Evolutionary conservation across 2,888 invertebrate genomes (phyloP), one percentile per base, ranked within the genome.

Genomic region (Odontomyia ornata): DNA sequence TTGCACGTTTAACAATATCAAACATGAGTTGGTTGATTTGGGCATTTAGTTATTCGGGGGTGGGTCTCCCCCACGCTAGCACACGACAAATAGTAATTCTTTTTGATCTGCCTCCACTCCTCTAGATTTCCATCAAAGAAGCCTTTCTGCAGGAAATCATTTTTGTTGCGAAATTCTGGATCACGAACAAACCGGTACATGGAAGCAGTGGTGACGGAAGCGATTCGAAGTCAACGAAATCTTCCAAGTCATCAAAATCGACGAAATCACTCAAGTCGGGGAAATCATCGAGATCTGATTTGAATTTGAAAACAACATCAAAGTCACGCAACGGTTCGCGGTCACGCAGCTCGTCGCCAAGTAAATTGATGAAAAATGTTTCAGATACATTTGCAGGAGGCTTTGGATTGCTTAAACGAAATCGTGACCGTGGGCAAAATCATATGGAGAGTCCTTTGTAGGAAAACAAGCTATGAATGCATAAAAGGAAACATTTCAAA

Each of bases 131-230:
- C 0, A 91, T 91, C 15, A 87, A 89, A 77, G 91, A 93, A 82
- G 94, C 93, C 0, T 88, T 94, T 28, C 89, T 90, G 83, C 90
- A 90, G 0, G 95, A 95, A 83, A 82, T 94, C 0, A 88, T 89
- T 71, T 95, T 95, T 84, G 93, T 92, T 0, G 83, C 93, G 5
- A 91, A 92, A 84, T 91, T 95, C 81, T 91, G 91, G 89, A 90
- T 91, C 79, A 90, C 91, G 15, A 91, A 91, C 77, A 95, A 95
- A 82, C 93, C 93, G 0, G 92, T 92, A 76, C 82, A 83, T 9
- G 84, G 83, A 5, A 52, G 65, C 28, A 75, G 75, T 75, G 56
- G 67, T 52, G 43, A 52, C 15, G 76, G 36, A 13, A 69, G 69
- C 47, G 73, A 73, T 36, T 60, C 73, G 13, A 60, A 69, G 13